Base-by-base conservation (phyloP, 1,140 invertebrate species). In the Zaprionus nigranus region DNA sequence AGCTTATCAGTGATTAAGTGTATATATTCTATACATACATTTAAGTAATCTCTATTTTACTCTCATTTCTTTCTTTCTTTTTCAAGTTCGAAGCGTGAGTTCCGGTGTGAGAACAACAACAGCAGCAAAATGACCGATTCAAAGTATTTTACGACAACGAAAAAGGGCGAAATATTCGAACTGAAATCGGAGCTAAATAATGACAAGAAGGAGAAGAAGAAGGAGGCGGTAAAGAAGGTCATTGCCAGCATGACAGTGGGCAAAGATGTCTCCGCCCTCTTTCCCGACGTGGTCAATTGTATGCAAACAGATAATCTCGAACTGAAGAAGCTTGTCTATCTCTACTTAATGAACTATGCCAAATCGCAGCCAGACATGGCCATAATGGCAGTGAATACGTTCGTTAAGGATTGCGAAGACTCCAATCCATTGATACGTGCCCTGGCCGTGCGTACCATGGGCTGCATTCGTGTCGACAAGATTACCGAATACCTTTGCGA, bases 271-370 rank as follows among this genome's bases (percentile, higher is more conserved):
- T 98, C 97, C 4, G 98, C 98, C 11, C 93, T 99, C 2, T 99
- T 99, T 93, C 98, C 99, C 7, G 99, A 99, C 93, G 99, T 99
- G 30, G 98, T 99, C 26, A 99, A 99, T 93, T 99, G 99, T 92
- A 99, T 99, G 99, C 99, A 99, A 94, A 99, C 99, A 9, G 99
- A 99, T 93, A 99, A 99, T 94, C 94, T 99, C 92, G 99, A 99
- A 93, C 93, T 99, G 78, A 99, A 99, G 94, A 99, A 99, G 92
- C 94, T 99, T 43, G 99, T 99, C 1, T 99, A 99, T 92, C 94
- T 99, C 20, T 99, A 99, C 93, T 94, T 99, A 64, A 99, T 99
- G 99, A 99, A 99, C 93, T 99, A 99, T 94, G 99, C 99, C 59
- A 99, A 99, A 93, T 99, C 98, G 81, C 99, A 99, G 93, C 99